Evolutionary conservation across 1,140 invertebrate genomes (phyloP).

Genomic region (Caenorhabditis briggsae): DNA sequence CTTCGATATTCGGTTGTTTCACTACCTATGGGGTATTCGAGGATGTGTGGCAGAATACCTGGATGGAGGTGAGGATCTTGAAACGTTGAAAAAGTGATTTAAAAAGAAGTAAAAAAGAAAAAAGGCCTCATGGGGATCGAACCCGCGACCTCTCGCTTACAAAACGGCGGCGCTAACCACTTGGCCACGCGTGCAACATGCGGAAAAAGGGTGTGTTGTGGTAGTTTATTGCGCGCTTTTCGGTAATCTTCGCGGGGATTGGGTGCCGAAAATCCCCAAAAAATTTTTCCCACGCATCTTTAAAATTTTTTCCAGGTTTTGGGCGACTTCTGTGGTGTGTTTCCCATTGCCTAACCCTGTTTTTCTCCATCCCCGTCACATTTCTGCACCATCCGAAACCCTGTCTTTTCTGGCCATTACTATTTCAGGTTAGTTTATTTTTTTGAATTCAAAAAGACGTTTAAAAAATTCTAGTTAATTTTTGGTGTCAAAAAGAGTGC

Average conservation of each 20-base stretch:
- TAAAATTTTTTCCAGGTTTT: conserved; percentile 55
- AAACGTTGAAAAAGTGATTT: background rate
- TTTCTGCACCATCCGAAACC: conserved; percentile 73
- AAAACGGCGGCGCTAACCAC: background rate
- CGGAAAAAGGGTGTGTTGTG: no score
- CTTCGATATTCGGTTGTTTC: conserved; percentile 75
- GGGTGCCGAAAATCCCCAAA: background rate
- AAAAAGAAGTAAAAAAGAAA: background rate
- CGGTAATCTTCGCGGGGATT: no score
- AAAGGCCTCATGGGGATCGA: background rate
- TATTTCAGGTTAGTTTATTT: conserved; percentile 71
- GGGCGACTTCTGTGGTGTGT: conserved; percentile 66
- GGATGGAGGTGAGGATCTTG: conserved; percentile 72
- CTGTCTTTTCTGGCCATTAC: conserved; percentile 71
- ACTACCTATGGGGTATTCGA: conserved; percentile 75
- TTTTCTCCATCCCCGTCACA: conserved; percentile 73
- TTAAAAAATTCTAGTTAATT: background rate
- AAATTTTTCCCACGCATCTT: background rate
- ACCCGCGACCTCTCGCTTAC: background rate
- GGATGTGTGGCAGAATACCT: conserved; percentile 76
- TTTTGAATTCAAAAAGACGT: background rate
- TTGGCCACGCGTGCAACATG: no score
- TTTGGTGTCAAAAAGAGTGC: background rate
- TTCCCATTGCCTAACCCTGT: conserved; percentile 70
- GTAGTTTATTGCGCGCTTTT: no score